Evolutionary conservation across 2,797 vertebrate species (phyloP).

Genomic region (Pantherophis alleghaniensis): DNA sequence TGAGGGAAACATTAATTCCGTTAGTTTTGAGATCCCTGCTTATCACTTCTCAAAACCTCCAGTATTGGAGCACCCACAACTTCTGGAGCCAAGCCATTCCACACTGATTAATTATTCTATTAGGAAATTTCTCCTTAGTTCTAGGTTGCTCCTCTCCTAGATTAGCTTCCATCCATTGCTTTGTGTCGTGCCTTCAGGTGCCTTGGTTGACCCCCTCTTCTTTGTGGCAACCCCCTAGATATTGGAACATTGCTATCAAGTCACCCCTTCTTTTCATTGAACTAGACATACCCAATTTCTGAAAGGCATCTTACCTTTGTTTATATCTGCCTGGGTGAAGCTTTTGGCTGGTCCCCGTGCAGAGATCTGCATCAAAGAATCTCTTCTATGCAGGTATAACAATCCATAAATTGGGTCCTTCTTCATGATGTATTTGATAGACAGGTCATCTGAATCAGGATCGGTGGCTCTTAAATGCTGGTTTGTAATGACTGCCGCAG

Average conservation of each 20-base stretch:
- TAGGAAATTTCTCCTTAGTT: too few species aligned
- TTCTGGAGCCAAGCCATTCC: too few species aligned
- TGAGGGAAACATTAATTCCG: not conserved
- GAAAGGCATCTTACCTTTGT: conserved; percentile 78
- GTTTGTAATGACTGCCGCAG: conserved; percentile 82
- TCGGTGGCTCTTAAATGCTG: conserved; percentile 85
- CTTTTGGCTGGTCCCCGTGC: conserved; percentile 78
- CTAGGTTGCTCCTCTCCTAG: too few species aligned
- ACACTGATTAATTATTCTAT: too few species aligned
- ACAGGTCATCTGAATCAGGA: conserved; percentile 74
- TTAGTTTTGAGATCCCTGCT: not conserved
- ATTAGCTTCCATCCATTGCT: too few species aligned
- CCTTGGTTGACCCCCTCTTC: not conserved
- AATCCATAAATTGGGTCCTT: conserved; percentile 79
- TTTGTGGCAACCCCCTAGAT: not conserved
- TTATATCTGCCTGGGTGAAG: conserved; percentile 91
- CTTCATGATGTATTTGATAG: conserved; percentile 81
- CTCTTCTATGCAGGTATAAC: conserved; percentile 73
- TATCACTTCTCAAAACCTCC: too few species aligned
- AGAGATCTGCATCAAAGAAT: conserved; percentile 73
- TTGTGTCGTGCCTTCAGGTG: too few species aligned
- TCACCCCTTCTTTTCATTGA: not conserved
- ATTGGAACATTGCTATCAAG: not conserved
- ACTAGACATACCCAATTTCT: too few species aligned
- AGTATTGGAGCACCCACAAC: too few species aligned